Base-by-base conservation (phyloP, 1,140 invertebrate species). In the Calliopsis andreniformis region DNA sequence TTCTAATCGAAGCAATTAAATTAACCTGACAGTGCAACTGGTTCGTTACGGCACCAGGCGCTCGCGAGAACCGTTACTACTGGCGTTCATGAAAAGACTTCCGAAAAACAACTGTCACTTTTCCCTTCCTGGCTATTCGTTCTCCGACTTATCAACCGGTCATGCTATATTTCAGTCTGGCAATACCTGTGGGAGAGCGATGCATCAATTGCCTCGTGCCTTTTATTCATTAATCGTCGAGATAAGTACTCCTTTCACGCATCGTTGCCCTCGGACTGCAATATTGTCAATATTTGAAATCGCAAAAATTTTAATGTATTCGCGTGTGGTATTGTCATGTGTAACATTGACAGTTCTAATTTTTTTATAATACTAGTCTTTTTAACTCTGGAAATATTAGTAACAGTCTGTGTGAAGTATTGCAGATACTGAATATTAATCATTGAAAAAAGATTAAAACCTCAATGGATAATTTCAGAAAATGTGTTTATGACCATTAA, bases 1-100 rank as follows among this genome's bases (percentile, higher is more conserved):
- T 71, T 71, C 56, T 71, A 71, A 71, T 71, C 68, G 56, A 49
- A 62, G n/a, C 68, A 61, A 71, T 71, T 71, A 62, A 62, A 62
- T 49, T 61, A 71, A 71, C 30, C 28, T 30, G 67, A 45, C 55
- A 45, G 67, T 43, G 53, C 55, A 47, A 47, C 67, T 70, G 25
- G 67, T 70, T 45, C 51, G 42, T 70, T 59, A 70, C 55, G 18
- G 25, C 35, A 35, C 32, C 35, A 25, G 18, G 6, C 16, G 51
- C 25, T 14, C 49, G 25, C 25, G 4, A 30, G 23, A 56, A 56
- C 35, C 53, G 51, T 45, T 69, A 56, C 25, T 23, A 47, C 25
- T 32, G 10, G 32, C 49, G 12, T 10, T 10, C 10, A 20, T 39
- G 30, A 14, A 42, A 42, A 28, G 20, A 42, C 49, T 53, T 42